These are phyloP conservation scores for Myanophis thanlyinensis DNA, from an alignment of 2,113 vertebrate genomes.

Conservation along the genomic window DNA sequence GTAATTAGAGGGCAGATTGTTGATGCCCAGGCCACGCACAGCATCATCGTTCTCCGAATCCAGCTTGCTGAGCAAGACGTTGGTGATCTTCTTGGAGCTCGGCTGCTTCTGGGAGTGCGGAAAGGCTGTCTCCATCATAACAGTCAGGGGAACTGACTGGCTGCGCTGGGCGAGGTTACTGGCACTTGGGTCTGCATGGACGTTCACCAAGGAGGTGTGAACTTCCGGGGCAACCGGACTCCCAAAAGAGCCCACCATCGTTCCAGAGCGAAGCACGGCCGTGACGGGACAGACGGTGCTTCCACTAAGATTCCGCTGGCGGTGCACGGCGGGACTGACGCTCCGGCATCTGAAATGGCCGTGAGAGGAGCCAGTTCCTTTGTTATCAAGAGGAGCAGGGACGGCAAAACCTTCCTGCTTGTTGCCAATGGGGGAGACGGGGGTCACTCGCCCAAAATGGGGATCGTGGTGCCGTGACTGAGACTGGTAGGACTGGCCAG, in stretches of 20 bases:
- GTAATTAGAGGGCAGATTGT: constrained; percentile 90
- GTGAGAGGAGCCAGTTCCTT: constrained; percentile 72
- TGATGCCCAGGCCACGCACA: constrained; percentile 87
- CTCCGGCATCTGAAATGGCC: constrained; percentile 90
- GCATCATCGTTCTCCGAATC: constrained; percentile 86
- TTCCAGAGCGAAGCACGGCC: constrained; percentile 76
- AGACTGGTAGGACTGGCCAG: constrained; percentile 89
- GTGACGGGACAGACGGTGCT: constrained; percentile 78
- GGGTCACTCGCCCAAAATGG: constrained; percentile 91
- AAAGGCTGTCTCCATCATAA: constrained; percentile 98
- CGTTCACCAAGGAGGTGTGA: constrained; percentile 83
- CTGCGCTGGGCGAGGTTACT: constrained; percentile 93
- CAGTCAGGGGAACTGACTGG: constrained; percentile 92
- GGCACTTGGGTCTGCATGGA: constrained; percentile 77
- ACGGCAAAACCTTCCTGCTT: constrained; percentile 97
- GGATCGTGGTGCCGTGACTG: constrained; percentile 84
- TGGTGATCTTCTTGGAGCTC: constrained; percentile 85
- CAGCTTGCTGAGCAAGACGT: constrained; percentile 90
- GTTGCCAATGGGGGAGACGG: constrained; percentile 86
- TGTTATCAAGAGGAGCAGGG: constrained; percentile 93
- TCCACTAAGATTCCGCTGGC: constrained; percentile 87
- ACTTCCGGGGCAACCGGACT: constrained; percentile 85
- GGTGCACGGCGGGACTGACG: constrained; percentile 92
- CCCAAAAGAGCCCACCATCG: constrained; percentile 75
- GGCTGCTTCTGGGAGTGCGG: constrained; percentile 80